Percentiles rank a stretch among this genome's conserved stretches.
phyloP scores from a whole-genome alignment of 53 echinoderm and acorn worm species.

The Astropecten irregularis region DNA sequence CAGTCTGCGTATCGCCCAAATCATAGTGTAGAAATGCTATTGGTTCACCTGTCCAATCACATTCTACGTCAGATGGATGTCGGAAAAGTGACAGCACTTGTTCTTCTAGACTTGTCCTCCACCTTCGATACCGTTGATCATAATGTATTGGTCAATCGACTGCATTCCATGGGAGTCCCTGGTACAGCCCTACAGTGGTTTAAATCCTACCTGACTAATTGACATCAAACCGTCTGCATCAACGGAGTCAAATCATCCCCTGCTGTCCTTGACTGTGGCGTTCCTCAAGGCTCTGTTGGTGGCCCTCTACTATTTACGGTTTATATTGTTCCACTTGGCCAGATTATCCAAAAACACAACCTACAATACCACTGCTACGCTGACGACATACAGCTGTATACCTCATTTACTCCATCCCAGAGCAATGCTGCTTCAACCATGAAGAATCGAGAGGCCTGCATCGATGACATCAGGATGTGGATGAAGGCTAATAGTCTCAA shows the following conservation, averaged over 20 bases:
- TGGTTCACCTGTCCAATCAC: background rate
- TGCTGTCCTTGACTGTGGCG: background rate
- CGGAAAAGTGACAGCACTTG: background rate
- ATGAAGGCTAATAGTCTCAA: background rate
- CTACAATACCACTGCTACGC: too few relatives aligned
- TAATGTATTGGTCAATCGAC: background rate
- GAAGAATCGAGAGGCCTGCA: background rate
- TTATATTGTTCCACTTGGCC: background rate
- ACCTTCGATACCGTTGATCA: background rate
- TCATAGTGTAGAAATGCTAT: background rate
- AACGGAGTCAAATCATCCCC: background rate
- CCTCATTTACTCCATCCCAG: background rate
- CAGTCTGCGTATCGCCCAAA: background rate
- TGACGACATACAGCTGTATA: too few relatives aligned
- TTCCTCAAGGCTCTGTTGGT: background rate
- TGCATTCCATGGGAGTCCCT: background rate
- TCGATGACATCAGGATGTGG: background rate
- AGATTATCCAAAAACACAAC: too few relatives aligned
- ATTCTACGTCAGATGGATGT: background rate
- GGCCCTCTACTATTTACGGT: background rate
- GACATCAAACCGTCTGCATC: background rate
- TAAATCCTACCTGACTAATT: background rate
- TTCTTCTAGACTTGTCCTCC: background rate
- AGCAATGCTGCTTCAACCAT: background rate
- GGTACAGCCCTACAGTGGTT: background rate